These are phyloP conservation scores for Bradypus variegatus DNA, from an alignment of 2,797 vertebrate species.

Conservation along the genomic window DNA sequence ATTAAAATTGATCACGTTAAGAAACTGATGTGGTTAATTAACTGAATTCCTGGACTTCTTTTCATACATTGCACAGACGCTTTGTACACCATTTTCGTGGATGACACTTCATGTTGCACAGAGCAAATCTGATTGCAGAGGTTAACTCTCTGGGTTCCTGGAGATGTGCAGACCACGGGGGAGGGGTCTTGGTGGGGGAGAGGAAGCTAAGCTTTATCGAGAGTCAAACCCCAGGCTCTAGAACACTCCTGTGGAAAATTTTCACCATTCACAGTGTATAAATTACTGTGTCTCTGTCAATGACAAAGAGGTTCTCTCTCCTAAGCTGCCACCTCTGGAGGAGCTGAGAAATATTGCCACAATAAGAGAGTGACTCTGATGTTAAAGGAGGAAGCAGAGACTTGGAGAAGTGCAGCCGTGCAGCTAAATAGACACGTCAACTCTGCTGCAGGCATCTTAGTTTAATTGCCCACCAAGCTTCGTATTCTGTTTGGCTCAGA, in stretches of 20 bases:
- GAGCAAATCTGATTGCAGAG: constrained; percentile 71
- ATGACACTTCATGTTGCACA: constrained; percentile 71
- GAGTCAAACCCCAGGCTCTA: background rate
- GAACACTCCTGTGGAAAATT: constrained; percentile 21
- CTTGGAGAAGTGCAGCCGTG: too few species aligned
- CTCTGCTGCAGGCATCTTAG: background rate
- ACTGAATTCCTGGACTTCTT: constrained; percentile 90
- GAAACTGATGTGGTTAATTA: constrained; percentile 99
- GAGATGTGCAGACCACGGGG: constrained; percentile 42
- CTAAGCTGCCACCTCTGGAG: background rate
- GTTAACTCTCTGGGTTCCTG: constrained; percentile 71
- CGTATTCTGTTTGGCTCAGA: background rate
- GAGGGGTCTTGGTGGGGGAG: background rate
- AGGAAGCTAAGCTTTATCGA: background rate
- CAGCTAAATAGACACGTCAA: too few species aligned
- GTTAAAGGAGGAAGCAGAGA: background rate
- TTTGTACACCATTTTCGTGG: constrained; percentile 82
- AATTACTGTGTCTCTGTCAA: background rate
- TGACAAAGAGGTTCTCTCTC: background rate
- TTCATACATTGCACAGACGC: constrained; percentile 83
- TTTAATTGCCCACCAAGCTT: background rate
- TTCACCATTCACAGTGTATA: background rate
- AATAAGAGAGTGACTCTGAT: background rate
- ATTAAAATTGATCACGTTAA: constrained; percentile 99
- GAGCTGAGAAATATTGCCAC: background rate